Evolutionary conservation across 2,888 invertebrate species (phyloP), one percentile per base, ranked within the genome.

Genomic region (Tortricodes alternella): DNA sequence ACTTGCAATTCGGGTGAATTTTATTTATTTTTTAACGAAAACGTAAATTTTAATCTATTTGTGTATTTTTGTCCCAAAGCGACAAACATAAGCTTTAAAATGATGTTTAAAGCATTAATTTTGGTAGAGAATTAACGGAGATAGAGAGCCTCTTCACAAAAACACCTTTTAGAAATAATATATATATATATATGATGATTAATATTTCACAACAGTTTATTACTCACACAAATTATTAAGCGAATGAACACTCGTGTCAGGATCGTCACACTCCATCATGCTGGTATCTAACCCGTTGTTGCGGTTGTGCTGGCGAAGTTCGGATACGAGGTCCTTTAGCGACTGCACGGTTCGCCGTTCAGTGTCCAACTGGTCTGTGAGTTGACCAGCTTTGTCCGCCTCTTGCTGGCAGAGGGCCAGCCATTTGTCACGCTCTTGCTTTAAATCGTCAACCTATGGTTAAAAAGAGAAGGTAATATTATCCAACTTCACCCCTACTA

Each of bases 391-490:
- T 2, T 76, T 73, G 0, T 63, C 56, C 0, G 72, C 64, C 63
- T 89, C 86, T 52, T 81, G 68, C 58, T 85, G 83, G 52, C 76
- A 79, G 13, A 80, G 53, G 0, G 69, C 19, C 1, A 85, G 32
- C 78, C 80, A 84, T 64, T 85, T 85, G 58, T 88, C 85, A 1
- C 87, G 76, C 29, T 91, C 88, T 8, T 73, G 69, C 62, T 85
- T 87, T 1, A 89, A 68, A 53, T 90, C 89, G 6, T 91, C 91
- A 16, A 93, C 67, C 78, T 93, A 71, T n/a, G 66, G 66, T 61
- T 71, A 3, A 21, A 19, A 44, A 9, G 50, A 35, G 18, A 1
- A 16, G 32, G 2, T n/a, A n/a, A n/a, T n/a, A n/a, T n/a, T n/a
- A n/a, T n/a, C n/a, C n/a, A n/a, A n/a, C n/a, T n/a, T n/a, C n/a